Evolutionary conservation across 2,888 invertebrate species (phyloP).

Genomic region (Neocrepidodera transversa): DNA sequence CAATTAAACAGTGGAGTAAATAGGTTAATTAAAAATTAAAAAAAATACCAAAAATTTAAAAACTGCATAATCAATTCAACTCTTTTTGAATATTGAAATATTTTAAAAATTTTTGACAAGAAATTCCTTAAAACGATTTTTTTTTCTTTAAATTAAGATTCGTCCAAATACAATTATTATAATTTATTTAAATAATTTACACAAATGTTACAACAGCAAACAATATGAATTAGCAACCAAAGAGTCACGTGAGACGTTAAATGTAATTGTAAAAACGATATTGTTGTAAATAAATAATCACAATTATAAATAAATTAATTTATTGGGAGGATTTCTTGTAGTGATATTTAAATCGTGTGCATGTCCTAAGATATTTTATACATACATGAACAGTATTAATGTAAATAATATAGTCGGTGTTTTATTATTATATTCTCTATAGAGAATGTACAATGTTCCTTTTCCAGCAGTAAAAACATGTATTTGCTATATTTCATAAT

Average conservation of each 20-base stretch:
- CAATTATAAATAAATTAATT: conserved; percentile 26
- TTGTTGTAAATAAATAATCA: conserved; percentile 42
- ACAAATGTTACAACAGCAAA: neutral
- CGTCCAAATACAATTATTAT: no score
- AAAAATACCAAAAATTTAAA: no score
- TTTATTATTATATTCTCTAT: conserved; percentile 28
- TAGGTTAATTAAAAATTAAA: no score
- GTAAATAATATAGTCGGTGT: conserved; percentile 47
- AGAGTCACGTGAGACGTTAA: conserved; percentile 52
- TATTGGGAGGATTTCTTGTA: conserved; percentile 37
- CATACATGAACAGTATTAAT: conserved; percentile 54
- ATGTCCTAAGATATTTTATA: conserved; percentile 50
- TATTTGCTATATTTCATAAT: conserved; percentile 16
- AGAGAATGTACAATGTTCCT: conserved; percentile 45
- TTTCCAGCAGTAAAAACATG: conserved; percentile 26
- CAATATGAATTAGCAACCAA: conserved; percentile 44
- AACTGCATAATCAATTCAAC: no score
- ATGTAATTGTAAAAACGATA: conserved; percentile 40
- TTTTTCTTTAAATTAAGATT: no score
- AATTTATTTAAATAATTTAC: neutral
- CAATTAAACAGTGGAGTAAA: no score
- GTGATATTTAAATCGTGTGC: conserved; percentile 45
- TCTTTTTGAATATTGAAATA: no score
- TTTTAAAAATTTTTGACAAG: no score
- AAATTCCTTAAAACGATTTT: no score